phyloP scores from a whole-genome alignment of 2,113 vertebrate species.

The Andinoacara biseriatus region DNA sequence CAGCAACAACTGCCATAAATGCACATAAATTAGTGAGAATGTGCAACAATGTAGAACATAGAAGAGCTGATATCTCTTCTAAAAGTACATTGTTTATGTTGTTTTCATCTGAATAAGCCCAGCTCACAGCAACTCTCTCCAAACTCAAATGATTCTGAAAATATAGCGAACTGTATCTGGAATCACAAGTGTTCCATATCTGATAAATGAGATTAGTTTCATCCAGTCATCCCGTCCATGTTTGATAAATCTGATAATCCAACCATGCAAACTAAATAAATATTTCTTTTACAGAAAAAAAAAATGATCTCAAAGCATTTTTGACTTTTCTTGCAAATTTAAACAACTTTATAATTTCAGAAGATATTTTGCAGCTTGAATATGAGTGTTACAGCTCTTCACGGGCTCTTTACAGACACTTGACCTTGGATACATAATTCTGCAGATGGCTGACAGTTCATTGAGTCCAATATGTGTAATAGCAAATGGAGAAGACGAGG shows the following conservation, averaged over 20 bases:
- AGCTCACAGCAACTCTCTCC: background rate
- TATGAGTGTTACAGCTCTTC: background rate
- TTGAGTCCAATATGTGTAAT: slow-evolving; percentile 29
- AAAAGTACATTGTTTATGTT: background rate
- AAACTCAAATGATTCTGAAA: too few species aligned
- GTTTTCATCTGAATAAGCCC: background rate
- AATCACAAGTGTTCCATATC: too few species aligned
- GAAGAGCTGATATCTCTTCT: background rate
- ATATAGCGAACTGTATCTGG: too few species aligned
- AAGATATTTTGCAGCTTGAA: background rate
- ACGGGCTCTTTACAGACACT: background rate
- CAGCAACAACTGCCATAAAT: background rate
- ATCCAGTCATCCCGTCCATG: background rate
- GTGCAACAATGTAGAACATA: background rate
- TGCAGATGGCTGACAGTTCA: slow-evolving; percentile 41
- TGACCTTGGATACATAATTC: background rate
- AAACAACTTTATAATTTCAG: background rate
- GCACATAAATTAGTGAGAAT: background rate
- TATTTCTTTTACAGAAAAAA: background rate
- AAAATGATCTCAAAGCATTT: background rate
- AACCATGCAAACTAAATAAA: background rate
- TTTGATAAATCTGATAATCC: background rate
- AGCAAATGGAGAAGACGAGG: slow-evolving; percentile 23
- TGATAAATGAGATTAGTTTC: background rate
- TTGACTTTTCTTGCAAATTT: background rate